Conservation (phyloP, 2,888 invertebrate species). For the Endotricha flammealis region DNA sequence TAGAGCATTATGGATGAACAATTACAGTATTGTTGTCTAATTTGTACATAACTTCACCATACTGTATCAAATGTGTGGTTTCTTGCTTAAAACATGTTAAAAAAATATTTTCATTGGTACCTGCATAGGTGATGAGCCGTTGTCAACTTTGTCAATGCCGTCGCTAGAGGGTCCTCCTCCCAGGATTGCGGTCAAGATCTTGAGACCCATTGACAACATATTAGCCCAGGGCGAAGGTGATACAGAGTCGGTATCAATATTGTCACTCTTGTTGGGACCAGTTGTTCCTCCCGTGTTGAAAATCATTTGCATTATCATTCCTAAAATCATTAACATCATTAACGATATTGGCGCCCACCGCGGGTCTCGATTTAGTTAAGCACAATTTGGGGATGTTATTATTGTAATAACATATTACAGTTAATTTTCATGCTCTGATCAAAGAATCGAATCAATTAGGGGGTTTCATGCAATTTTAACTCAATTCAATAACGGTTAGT, state of each 20-base stretch:
- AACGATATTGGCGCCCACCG: conserved; percentile 10
- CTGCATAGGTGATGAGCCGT: conserved; percentile 93
- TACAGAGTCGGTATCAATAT: conserved; percentile 81
- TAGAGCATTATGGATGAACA: conserved; percentile 58
- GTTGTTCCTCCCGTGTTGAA: conserved; percentile 81
- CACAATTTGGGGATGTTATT: no score
- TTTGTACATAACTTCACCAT: conserved; percentile 27
- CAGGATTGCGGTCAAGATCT: conserved; percentile 89
- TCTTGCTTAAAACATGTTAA: no score
- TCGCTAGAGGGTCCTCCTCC: conserved; percentile 87
- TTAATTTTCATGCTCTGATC: no score
- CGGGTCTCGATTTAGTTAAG: neutral
- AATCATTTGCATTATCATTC: conserved; percentile 92
- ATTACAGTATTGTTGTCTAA: conserved; percentile 16
- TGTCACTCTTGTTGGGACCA: conserved; percentile 91
- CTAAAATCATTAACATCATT: conserved; percentile 37
- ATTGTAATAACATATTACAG: no score
- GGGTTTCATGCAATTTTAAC: no score
- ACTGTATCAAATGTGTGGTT: conserved; percentile 14
- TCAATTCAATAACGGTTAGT: neutral
- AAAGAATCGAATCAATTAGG: no score
- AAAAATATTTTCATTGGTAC: no score
- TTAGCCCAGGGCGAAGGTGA: conserved; percentile 93
- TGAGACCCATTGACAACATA: conserved; percentile 89
- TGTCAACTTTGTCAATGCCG: conserved; percentile 94